Evolutionary conservation across 1,140 invertebrate genomes (phyloP).

Genomic region (Scaptomyza hsui): DNA sequence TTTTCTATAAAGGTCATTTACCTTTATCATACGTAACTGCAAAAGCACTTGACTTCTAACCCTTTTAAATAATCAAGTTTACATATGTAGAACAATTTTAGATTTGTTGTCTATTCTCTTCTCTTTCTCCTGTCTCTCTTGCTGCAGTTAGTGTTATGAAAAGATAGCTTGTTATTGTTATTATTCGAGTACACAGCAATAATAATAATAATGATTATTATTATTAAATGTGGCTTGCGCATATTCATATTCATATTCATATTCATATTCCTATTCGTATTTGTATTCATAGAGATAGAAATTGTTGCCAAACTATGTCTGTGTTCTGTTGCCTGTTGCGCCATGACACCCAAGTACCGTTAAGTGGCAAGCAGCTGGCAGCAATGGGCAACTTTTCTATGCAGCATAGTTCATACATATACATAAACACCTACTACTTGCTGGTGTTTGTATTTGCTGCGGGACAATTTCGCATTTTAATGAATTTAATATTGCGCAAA

Average conservation of each 20-base stretch:
- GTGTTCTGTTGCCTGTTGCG: constrained; percentile 8
- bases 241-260: constrained; percentile 20
- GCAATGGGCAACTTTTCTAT: constrained; percentile 1
- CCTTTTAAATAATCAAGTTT: no score
- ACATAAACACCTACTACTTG: constrained; percentile 16
- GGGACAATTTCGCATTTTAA: constrained; percentile 74
- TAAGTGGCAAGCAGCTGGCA: constrained; percentile 46
- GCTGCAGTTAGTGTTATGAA: no score
- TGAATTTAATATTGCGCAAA: constrained; percentile 76
- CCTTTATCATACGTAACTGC: no score
- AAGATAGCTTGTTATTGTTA: constrained; percentile 41
- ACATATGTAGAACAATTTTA: no score
- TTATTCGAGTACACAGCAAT: constrained; percentile 26
- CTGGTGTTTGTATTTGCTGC: constrained; percentile 43
- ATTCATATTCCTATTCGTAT: constrained; percentile 26
- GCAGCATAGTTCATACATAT: constrained; percentile 7
- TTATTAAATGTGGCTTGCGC: background rate
- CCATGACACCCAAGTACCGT: constrained; percentile 52
- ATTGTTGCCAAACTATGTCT: constrained; percentile 6
- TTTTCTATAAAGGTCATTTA: no score
- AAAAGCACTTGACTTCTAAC: no score
- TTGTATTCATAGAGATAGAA: constrained; percentile 31
- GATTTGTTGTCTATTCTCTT: no score
- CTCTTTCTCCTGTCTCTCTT: no score
- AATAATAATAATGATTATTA: constrained; percentile 16